Base-by-base conservation (phyloP, 2,888 invertebrate species). In the Mythimna pallens region DNA sequence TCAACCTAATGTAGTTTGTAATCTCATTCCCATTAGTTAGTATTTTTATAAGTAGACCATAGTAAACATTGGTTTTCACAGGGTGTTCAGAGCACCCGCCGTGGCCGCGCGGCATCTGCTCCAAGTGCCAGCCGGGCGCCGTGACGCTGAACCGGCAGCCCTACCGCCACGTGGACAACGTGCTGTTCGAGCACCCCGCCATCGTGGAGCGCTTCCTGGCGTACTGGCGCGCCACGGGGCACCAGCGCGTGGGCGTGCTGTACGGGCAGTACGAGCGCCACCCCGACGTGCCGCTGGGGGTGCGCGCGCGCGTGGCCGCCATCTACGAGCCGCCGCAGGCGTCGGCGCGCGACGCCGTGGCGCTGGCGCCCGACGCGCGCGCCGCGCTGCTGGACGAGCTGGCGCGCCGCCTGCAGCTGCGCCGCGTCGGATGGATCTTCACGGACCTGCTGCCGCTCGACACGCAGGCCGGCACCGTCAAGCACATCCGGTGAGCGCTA, bases 31-130 rank as follows among this genome's bases (percentile, higher is more conserved):
- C 25, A 34, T 34, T 36, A 36, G 36, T 36, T 36, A 36, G 36
- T 5, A 47, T 47, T 2, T 47, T 47, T 47, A 10, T 47, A 17
- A 47, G 4, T 17, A 43, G 47, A 8, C 6, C 20, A 52, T 52
- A 20, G n/a, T n/a, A 52, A n/a, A 52, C 9, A 7, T n/a, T 5
- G 20, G n/a, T n/a, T 20, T 52, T 3, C 0, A 34, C 34, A 95
- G 96, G 99, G 3, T 99, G 99, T 93, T 98, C 98, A 88, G 99
- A 99, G 92, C 99, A 99, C 96, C 98, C 98, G 68, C 99, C 99
- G 81, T 99, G 99, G 99, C 99, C 99, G 73, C 98, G 98, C 94
- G 99, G 99, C 85, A 99, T 99, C 91, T 99, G 99, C 95, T 99
- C 99, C 62, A 98, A 99, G 96, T 99, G 99, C 94, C 99, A 99